These are phyloP conservation scores for Copidosoma floridanum DNA, from an alignment of 1,140 invertebrate genomes.

Conservation along the genomic window DNA sequence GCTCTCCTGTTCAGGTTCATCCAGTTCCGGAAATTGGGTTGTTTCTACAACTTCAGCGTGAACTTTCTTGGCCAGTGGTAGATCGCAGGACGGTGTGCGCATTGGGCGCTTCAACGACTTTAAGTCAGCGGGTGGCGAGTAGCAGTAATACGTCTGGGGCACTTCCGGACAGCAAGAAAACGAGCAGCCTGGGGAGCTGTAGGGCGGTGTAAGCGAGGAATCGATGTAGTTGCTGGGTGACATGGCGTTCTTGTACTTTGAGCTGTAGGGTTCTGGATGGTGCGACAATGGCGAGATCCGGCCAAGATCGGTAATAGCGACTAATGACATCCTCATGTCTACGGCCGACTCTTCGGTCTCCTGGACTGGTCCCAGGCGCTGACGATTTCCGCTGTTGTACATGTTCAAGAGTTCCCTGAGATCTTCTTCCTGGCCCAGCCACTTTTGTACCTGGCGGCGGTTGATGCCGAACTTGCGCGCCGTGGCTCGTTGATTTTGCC, in stretches of 20 bases:
- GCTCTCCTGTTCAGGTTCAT: conserved; percentile 42
- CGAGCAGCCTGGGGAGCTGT: conserved; percentile 29
- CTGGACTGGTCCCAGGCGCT: conserved; percentile 39
- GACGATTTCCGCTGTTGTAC: conserved; percentile 43
- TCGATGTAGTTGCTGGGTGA: conserved; percentile 10
- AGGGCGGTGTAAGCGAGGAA: conserved; percentile 18
- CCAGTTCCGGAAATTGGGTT: conserved; percentile 38
- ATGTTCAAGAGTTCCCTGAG: conserved; percentile 51
- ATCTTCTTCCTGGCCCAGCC: conserved; percentile 60
- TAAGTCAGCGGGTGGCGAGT: neutral
- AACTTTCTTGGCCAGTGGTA: conserved; percentile 22
- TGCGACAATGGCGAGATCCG: too few relatives aligned
- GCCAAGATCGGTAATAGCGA: too few relatives aligned
- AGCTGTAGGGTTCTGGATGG: conserved; percentile 28
- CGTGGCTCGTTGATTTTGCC: conserved; percentile 63
- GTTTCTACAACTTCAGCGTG: too few relatives aligned
- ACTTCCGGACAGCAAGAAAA: conserved; percentile 40
- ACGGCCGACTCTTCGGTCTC: conserved; percentile 48
- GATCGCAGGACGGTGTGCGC: conserved; percentile 31
- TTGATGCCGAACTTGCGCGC: conserved; percentile 65
- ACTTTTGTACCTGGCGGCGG: conserved; percentile 65
- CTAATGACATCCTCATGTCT: conserved; percentile 52
- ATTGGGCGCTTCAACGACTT: conserved; percentile 17
- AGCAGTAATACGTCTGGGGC: neutral
- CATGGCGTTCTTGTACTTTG: too few relatives aligned